These are phyloP conservation scores for Lichenostomus cassidix DNA, from an alignment of 2,113 vertebrate genomes.

Conservation along the genomic window DNA sequence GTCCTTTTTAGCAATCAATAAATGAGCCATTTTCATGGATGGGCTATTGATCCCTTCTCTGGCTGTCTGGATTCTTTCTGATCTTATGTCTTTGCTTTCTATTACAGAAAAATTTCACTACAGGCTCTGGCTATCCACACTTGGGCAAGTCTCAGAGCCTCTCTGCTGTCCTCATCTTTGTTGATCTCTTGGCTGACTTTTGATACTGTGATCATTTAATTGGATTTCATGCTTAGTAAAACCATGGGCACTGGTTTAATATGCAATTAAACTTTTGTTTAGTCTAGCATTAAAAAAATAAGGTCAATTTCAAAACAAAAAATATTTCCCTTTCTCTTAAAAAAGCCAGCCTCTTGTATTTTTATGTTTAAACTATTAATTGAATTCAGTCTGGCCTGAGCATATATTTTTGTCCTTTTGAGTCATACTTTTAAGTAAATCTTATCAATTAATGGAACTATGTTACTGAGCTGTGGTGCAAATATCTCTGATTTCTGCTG, in stretches of 20 bases:
- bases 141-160: not conserved
- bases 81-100: slow-evolving; percentile 13
- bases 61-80: slow-evolving; percentile 30
- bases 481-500: not conserved
- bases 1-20: slow-evolving; percentile 8
- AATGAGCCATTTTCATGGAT: not conserved
- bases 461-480: not conserved
- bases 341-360: not conserved
- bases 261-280: slow-evolving; percentile 31
- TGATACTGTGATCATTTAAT: slow-evolving; percentile 25
- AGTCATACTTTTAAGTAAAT: not conserved
- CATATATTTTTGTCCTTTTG: not conserved
- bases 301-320: not conserved
- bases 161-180: slow-evolving; percentile 6
- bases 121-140: not conserved
- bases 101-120: not conserved
- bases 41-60: slow-evolving; percentile 20
- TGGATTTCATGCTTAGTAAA: slow-evolving; percentile 17
- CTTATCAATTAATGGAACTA: not conserved
- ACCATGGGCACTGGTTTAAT: not conserved
- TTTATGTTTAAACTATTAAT: slow-evolving; percentile 7
- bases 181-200: not conserved
- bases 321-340: not conserved
- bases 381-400: not conserved
- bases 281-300: slow-evolving; percentile 14